Evolutionary conservation across 2,888 invertebrate genomes (phyloP).

Genomic region (Tenodera sinensis): DNA sequence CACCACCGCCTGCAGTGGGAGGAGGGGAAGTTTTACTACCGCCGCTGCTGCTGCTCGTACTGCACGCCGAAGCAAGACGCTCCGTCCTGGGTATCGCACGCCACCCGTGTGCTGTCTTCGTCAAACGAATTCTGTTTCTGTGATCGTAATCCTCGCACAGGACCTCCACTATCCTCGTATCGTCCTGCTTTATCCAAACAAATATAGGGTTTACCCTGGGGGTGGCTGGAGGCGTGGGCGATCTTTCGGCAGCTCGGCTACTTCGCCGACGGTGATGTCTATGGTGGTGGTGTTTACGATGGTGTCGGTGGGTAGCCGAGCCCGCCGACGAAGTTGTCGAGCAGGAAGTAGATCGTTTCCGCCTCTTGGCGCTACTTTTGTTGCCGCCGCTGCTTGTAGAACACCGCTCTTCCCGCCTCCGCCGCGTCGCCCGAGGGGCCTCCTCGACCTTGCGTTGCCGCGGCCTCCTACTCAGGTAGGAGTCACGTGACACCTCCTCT

Average conservation of each 20-base stretch:
- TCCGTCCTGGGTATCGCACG: conserved; percentile 77
- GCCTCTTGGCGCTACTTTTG: conserved; percentile 36
- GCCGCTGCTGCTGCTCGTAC: conserved; percentile 45
- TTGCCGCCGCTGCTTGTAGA: conserved; percentile 42
- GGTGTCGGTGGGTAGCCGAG: conserved; percentile 34
- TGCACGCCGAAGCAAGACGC: conserved; percentile 46
- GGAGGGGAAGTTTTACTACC: conserved; percentile 29
- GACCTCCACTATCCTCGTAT: conserved; percentile 77
- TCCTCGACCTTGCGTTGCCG: conserved; percentile 28
- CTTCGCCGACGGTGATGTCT: conserved; percentile 32
- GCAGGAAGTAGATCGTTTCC: conserved; percentile 41
- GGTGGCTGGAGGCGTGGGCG: conserved; percentile 46
- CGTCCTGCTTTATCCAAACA: conserved; percentile 77
- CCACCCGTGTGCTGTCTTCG: conserved; percentile 79
- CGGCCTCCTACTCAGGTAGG: conserved; percentile 41
- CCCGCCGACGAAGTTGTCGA: conserved; percentile 35
- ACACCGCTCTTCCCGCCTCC: conserved; percentile 39
- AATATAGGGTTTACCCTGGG: conserved; percentile 78
- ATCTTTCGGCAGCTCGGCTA: conserved; percentile 34
- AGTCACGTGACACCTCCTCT: conserved; percentile 31
- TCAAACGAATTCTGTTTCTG: conserved; percentile 76
- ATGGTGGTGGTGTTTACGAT: conserved; percentile 36
- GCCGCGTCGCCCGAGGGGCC: conserved; percentile 33
- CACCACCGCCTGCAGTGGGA: conserved; percentile 7
- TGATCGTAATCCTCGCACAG: conserved; percentile 85